A percentile compares a stretch with the other conserved stretches of the same genome.
Conservation (phyloP, 2,797 vertebrate genomes). For the Botia kubotai region DNA sequence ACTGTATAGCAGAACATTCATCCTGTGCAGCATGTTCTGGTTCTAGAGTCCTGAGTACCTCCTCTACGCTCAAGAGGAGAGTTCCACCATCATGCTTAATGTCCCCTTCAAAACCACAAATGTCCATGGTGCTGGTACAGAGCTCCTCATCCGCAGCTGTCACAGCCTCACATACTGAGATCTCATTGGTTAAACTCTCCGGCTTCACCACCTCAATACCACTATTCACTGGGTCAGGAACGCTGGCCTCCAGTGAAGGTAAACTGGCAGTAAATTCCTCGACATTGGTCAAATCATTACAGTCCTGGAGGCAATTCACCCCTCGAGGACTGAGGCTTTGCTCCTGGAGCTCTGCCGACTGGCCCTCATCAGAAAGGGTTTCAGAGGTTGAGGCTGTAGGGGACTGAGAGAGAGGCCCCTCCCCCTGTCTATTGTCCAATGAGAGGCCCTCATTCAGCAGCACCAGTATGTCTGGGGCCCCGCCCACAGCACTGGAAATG, state of each 20-base stretch:
- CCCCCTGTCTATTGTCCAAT: slow-evolving; percentile 73
- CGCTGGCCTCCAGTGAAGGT: slow-evolving; percentile 77
- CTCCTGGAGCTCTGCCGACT: slow-evolving; percentile 72
- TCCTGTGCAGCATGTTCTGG: slow-evolving; percentile 76
- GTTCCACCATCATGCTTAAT: slow-evolving; percentile 89
- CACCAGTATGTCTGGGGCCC: slow-evolving; percentile 91
- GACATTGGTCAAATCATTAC: slow-evolving; percentile 86
- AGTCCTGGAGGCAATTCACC: slow-evolving; percentile 90
- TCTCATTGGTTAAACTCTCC: slow-evolving; percentile 81
- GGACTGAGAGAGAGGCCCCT: slow-evolving; percentile 73
- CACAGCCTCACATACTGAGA: slow-evolving; percentile 87
- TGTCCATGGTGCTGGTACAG: slow-evolving; percentile 85
- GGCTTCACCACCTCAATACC: slow-evolving; percentile 82
- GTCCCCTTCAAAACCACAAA: slow-evolving; percentile 88
- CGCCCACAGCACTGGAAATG: slow-evolving; percentile 89
- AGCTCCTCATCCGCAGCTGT: slow-evolving; percentile 79
- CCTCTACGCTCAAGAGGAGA: slow-evolving; percentile 93
- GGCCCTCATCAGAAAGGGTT: slow-evolving; percentile 73
- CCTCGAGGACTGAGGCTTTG: slow-evolving; percentile 76
- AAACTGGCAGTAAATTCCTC: slow-evolving; percentile 83
- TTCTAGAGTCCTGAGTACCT: slow-evolving; percentile 95
- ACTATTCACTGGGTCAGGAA: slow-evolving; percentile 63
- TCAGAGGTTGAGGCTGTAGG: slow-evolving; percentile 77
- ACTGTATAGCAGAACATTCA: slow-evolving; percentile 73
- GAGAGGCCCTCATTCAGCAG: slow-evolving; percentile 91